These are phyloP conservation scores for Homarus gammarus DNA, from an alignment of 2,888 invertebrate genomes.

Conservation along the genomic window DNA sequence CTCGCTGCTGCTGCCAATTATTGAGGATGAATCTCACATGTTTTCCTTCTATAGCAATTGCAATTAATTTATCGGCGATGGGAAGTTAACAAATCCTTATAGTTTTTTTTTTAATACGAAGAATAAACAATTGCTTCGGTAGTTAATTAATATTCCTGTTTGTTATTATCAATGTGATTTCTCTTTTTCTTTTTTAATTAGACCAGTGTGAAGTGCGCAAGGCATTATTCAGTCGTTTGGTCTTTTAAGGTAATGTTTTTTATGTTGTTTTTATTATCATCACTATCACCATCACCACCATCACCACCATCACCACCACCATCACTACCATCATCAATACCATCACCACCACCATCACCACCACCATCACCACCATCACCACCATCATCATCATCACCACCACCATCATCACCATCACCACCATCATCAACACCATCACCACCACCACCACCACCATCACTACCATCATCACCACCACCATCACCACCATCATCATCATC, in stretches of 20 bases:
- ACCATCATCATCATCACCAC: not conserved
- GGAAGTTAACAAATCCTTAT: too few relatives aligned
- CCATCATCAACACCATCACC: not conserved
- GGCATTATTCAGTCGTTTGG: not conserved
- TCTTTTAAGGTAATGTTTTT: not conserved
- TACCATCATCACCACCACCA: not conserved
- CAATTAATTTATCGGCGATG: too few relatives aligned
- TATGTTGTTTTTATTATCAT: too few relatives aligned
- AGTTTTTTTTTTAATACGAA: too few relatives aligned
- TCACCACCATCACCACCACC: not conserved
- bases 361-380: not conserved
- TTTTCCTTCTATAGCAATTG: too few relatives aligned
- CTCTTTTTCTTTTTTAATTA: not conserved
- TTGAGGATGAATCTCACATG: too few relatives aligned
- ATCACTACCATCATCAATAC: constrained; percentile 7
- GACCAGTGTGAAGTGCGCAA: too few relatives aligned
- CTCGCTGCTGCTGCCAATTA: too few relatives aligned
- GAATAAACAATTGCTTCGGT: too few relatives aligned
- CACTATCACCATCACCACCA: constrained; percentile 9
- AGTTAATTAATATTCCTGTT: too few relatives aligned
- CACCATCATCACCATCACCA: not conserved
- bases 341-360: constrained; percentile 3
- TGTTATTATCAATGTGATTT: not conserved
- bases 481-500: not conserved
- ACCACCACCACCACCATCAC: not conserved